Evolutionary conservation across 2,888 invertebrate genomes (phyloP).

Genomic region (Lasioglossum figueresi): DNA sequence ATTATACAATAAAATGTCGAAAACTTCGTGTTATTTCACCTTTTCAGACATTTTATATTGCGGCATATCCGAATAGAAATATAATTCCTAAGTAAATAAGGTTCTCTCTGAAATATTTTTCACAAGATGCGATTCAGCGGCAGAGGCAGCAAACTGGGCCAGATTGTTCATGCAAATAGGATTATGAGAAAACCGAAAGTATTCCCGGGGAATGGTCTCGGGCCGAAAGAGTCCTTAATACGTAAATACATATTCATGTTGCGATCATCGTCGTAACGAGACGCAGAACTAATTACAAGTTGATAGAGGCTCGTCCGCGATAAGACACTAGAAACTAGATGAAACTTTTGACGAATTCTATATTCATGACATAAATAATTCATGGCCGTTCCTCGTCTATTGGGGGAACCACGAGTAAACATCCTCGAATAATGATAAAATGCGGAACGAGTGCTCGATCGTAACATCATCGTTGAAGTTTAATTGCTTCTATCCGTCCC

Average conservation of each 20-base stretch:
- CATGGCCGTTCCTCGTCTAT: conserved; percentile 20
- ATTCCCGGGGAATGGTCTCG: conserved; percentile 1
- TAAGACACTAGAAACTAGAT: conserved; percentile 39
- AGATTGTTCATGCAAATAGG: conserved; percentile 39
- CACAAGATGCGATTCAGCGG: not conserved
- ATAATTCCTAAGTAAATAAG: not conserved
- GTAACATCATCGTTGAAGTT: not conserved
- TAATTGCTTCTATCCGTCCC: not conserved
- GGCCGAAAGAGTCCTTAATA: conserved; percentile 66
- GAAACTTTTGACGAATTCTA: conserved; percentile 53
- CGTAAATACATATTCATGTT: conserved; percentile 79
- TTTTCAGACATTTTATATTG: not conserved
- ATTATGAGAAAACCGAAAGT: conserved; percentile 28
- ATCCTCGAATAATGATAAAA: conserved; percentile 28
- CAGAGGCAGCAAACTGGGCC: not conserved
- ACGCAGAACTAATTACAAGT: conserved; percentile 68
- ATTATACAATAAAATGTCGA: no score
- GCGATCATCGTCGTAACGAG: conserved; percentile 67
- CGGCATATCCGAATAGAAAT: not conserved
- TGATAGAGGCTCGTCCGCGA: conserved; percentile 49
- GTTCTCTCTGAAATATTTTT: not conserved
- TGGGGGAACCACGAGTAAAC: not conserved
- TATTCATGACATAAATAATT: conserved; percentile 64
- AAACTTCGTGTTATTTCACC: no score
- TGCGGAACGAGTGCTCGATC: not conserved